These are phyloP conservation scores for Psilanteris sp. DNA, from an alignment of 1,140 invertebrate genomes.

Conservation along the genomic window DNA sequence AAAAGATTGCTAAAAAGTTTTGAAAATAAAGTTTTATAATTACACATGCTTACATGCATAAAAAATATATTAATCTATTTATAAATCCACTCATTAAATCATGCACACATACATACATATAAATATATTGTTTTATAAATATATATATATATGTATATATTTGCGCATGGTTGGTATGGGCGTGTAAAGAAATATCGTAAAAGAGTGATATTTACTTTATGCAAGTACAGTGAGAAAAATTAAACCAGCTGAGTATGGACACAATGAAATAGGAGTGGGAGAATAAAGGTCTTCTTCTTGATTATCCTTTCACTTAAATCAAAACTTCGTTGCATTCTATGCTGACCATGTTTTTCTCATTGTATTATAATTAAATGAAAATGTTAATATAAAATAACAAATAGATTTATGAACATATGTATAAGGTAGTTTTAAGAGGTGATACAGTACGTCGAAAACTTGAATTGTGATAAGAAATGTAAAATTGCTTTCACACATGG, in stretches of 20 bases:
- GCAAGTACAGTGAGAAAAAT: constrained; percentile 58
- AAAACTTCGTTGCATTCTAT: constrained; percentile 30
- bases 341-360: constrained; percentile 52
- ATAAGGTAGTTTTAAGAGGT: constrained; percentile 55
- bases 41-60: no score
- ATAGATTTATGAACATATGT: constrained; percentile 60
- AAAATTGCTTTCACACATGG: constrained; percentile 25
- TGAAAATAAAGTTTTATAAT: constrained; percentile 49
- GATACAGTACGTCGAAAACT: constrained; percentile 45
- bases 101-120: no score
- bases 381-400: constrained; percentile 66
- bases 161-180: no score
- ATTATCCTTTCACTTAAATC: neutral
- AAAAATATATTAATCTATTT: no score
- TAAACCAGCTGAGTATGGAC: constrained; percentile 14
- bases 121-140: no score
- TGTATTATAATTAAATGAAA: constrained; percentile 55
- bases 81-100: no score
- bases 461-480: constrained; percentile 28
- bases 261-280: constrained; percentile 18
- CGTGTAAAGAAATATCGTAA: no score
- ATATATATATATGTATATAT: no score
- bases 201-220: constrained; percentile 43
- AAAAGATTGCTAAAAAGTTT: constrained; percentile 33
- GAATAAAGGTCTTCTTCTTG: no score